Evolutionary conservation across 2,797 vertebrate genomes (phyloP), one percentile per base, ranked within the genome.

Genomic region (Bradypodion pumilum): DNA sequence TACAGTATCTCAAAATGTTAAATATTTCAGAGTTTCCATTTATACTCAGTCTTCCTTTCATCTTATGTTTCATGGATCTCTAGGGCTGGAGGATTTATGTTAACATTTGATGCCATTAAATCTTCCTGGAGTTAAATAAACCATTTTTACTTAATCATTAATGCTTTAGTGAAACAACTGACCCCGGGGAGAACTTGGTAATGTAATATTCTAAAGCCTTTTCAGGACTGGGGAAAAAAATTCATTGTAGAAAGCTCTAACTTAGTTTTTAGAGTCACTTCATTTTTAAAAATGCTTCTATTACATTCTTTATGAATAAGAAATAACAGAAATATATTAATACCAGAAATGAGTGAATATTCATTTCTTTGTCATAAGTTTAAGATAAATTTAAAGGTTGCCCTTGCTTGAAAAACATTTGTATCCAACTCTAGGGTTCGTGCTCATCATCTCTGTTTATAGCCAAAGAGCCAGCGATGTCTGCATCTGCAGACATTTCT

Each of bases 1-100:
- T 63, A n/a, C n/a, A n/a, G n/a, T n/a, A 44, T 77, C 49, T 88
- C 69, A 76, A 92, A 90, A 82, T 77, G 85, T 52, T 75, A 66
- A 80, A 49, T 90, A 74, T 88, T 91, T 93, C 29, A 92, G 37
- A 83, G 1, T 1, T 87, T 52, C 81, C 90, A 91, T 90, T 88
- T 85, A 75, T 81, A 63, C n/a, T 37, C 74, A 85, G 88, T 85
- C 89, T 89, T 88, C 87, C 13, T 74, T 90, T 42, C 59, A 69
- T 52, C 32, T 65, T 81, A 87, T 35, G 49, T 85, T 68, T 65
- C 70, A 82, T n/a, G 84, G 80, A 40, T 87, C 72, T 89, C 75
- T 40, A 79, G 84, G 79, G 59, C 5, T 85, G 15, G 42, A 92
- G 37, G 89, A 91, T 85, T 81, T 90, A 82, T 86, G 84, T 60